phyloP scores from a whole-genome alignment of 2,888 invertebrate genomes.

The Macrophya alboannulata region DNA sequence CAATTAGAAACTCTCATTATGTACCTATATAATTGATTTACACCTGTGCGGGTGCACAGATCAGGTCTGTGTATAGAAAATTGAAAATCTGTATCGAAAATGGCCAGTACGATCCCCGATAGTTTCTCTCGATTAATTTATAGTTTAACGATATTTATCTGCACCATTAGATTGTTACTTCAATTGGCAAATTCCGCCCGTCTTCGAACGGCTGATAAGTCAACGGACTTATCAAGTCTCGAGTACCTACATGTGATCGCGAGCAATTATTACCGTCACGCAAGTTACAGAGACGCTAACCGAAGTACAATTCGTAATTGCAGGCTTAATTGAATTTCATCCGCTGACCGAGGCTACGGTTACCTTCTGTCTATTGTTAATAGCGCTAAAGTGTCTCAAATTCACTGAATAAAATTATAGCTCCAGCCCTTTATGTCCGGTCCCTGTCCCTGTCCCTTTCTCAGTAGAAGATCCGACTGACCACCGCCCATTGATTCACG shows the following conservation, averaged over 20 bases:
- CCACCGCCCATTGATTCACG: constrained; percentile 32
- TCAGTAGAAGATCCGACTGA: background rate
- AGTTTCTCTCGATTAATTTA: background rate
- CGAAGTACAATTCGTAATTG: constrained; percentile 49
- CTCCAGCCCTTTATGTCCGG: constrained; percentile 46
- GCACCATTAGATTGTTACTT: background rate
- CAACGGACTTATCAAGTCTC: constrained; percentile 37
- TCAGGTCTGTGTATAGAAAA: background rate
- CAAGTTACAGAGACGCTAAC: constrained; percentile 24
- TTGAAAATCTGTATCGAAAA: background rate
- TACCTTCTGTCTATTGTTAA: constrained; percentile 54
- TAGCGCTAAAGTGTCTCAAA: constrained; percentile 46
- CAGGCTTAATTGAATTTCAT: constrained; percentile 52
- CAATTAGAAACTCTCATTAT: background rate
- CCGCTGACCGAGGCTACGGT: constrained; percentile 43
- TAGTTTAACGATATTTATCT: background rate
- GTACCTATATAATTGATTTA: background rate
- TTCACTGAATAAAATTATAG: constrained; percentile 45
- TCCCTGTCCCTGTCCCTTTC: background rate
- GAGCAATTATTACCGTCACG: constrained; percentile 10
- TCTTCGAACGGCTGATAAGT: constrained; percentile 31
- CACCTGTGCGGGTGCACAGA: background rate
- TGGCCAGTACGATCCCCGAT: background rate
- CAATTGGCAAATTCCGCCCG: constrained; percentile 19
- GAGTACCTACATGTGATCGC: constrained; percentile 10